Conservation (phyloP, 2,113 vertebrate species). For the Lampris megalopsis region DNA sequence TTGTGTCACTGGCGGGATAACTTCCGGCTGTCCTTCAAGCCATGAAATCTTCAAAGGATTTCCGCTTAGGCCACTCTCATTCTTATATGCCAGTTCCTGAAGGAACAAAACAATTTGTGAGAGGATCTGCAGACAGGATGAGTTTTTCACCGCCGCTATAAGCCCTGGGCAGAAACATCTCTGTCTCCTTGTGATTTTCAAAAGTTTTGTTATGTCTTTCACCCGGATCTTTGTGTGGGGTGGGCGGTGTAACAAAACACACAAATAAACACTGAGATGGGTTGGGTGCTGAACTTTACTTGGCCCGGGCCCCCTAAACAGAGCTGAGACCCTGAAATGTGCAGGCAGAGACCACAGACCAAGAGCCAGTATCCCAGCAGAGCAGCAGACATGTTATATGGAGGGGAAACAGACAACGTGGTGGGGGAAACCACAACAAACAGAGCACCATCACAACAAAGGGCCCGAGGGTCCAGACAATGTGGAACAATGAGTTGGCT, state of each 20-base stretch:
- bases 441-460: slow-evolving; percentile 44
- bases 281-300: slow-evolving; percentile 39
- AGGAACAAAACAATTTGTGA: slow-evolving; percentile 14
- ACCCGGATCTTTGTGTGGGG: slow-evolving; percentile 7
- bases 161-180: background rate
- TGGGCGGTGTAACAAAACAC: background rate
- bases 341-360: slow-evolving; percentile 41
- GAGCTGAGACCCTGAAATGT: slow-evolving; percentile 39
- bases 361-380: slow-evolving; percentile 35
- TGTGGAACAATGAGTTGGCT: slow-evolving; percentile 66
- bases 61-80: slow-evolving; percentile 89
- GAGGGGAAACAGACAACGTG: slow-evolving; percentile 60
- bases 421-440: slow-evolving; percentile 63
- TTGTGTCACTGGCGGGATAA: slow-evolving; percentile 35
- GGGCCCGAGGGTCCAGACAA: slow-evolving; percentile 64
- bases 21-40: slow-evolving; percentile 88
- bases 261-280: slow-evolving; percentile 9
- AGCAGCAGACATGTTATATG: slow-evolving; percentile 60
- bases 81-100: slow-evolving; percentile 92
- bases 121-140: slow-evolving; percentile 2
- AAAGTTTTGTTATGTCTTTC: slow-evolving; percentile 9
- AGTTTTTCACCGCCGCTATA: background rate
- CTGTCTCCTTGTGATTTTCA: background rate
- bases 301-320: slow-evolving; percentile 31
- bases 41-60: slow-evolving; percentile 95